phyloP scores from a whole-genome alignment of 2,888 invertebrate genomes.

The Synergus umbraculus region DNA sequence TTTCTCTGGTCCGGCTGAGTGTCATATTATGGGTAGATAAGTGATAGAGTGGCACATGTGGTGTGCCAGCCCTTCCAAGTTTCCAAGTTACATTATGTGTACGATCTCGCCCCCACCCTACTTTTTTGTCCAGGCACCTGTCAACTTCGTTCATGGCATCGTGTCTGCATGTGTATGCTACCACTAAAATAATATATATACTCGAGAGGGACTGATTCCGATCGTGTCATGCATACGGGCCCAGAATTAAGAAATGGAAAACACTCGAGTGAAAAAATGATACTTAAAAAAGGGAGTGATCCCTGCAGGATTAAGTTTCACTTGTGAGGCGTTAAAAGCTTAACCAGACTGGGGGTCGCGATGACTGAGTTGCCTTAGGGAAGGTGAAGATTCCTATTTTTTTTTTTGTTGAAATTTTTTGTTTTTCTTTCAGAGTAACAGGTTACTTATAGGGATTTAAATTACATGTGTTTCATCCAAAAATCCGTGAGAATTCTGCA shows the following conservation, averaged over 20 bases:
- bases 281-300: conserved; percentile 36
- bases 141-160: conserved; percentile 72
- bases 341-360: conserved; percentile 26
- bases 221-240: conserved; percentile 69
- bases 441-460: conserved; percentile 14
- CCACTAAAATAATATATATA: conserved; percentile 72
- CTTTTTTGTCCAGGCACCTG: conserved; percentile 75
- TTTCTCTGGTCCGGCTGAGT: conserved; percentile 31
- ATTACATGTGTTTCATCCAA: background rate
- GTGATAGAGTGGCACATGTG: conserved; percentile 75
- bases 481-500: background rate
- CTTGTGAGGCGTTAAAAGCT: conserved; percentile 37
- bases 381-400: background rate
- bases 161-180: conserved; percentile 65
- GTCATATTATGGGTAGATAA: conserved; percentile 68
- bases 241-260: conserved; percentile 60
- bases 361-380: background rate
- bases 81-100: conserved; percentile 66
- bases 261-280: conserved; percentile 49
- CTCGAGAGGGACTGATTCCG: conserved; percentile 65
- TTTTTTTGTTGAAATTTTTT: background rate
- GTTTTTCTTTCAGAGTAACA: background rate
- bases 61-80: conserved; percentile 74
- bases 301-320: conserved; percentile 31
- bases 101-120: conserved; percentile 57